phyloP scores from a whole-genome alignment of 2,888 invertebrate species.

The Drosophila macrospina region DNA sequence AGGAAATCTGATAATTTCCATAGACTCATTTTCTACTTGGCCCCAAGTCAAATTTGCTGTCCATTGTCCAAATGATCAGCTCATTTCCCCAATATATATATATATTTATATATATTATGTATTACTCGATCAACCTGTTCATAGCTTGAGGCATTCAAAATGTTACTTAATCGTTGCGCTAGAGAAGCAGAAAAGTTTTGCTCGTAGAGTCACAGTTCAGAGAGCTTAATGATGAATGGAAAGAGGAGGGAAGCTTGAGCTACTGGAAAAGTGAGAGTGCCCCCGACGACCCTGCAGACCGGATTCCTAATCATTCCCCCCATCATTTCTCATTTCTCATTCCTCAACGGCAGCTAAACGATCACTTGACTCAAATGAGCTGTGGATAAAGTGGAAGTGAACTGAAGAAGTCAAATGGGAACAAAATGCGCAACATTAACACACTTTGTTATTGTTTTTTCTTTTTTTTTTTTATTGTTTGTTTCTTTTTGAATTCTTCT shows the following conservation, averaged over 20 bases:
- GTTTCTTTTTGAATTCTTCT: conserved; percentile 18
- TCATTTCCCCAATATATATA: conserved; percentile 29
- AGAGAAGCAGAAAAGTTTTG: conserved; percentile 31
- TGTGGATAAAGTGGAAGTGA: conserved; percentile 62
- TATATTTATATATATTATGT: too few species aligned
- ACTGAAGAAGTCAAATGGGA: conserved; percentile 42
- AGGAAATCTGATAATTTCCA: conserved; percentile 20
- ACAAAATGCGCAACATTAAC: conserved; percentile 65
- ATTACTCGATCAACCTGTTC: conserved; percentile 24
- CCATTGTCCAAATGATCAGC: conserved; percentile 16
- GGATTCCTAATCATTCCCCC: conserved; percentile 26
- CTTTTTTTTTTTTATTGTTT: conserved; percentile 1
- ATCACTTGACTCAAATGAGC: conserved; percentile 53
- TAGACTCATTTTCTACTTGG: conserved; percentile 10
- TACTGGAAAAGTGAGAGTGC: conserved; percentile 73
- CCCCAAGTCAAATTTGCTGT: conserved; percentile 29
- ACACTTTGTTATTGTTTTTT: conserved; percentile 46
- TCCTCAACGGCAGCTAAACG: conserved; percentile 31
- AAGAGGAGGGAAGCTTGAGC: conserved; percentile 19
- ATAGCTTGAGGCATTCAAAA: conserved; percentile 22
- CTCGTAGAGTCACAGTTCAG: conserved; percentile 39
- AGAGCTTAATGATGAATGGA: conserved; percentile 16
- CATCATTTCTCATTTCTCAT: conserved; percentile 4
- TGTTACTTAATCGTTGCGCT: conserved; percentile 46
- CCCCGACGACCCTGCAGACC: conserved; percentile 30